Conservation (phyloP, 2,113 vertebrate genomes). For the Calypte anna region DNA sequence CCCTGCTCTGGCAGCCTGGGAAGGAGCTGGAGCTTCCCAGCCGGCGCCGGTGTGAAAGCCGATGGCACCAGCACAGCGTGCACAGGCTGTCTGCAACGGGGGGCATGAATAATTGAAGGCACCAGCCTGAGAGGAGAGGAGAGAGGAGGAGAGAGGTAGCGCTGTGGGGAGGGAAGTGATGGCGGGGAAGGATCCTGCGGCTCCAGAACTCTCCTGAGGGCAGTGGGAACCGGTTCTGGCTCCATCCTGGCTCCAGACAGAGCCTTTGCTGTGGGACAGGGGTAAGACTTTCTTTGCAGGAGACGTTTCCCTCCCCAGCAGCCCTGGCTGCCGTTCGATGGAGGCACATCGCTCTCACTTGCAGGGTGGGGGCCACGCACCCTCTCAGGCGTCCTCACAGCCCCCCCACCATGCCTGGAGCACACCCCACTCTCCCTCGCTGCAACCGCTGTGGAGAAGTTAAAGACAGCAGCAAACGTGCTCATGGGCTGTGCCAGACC, state of each 20-base stretch:
- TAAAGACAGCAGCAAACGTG: accelerated
- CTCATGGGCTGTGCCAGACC: not conserved
- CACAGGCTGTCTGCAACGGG: constrained; percentile 57
- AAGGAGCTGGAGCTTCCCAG: constrained; percentile 19
- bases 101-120: constrained; percentile 78
- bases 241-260: not conserved
- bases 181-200: not conserved
- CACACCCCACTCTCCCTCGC: not conserved
- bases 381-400: accelerated
- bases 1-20: not conserved
- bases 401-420: accelerated
- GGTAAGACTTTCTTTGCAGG: not conserved
- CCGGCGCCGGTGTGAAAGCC: not conserved
- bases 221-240: not conserved
- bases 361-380: not conserved
- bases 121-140: not conserved
- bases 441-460: not conserved
- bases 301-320: not conserved
- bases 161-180: not conserved
- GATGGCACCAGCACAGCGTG: constrained; percentile 27
- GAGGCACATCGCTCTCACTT: accelerated
- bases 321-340: not conserved
- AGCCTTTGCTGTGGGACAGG: not conserved
- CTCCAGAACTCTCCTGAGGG: not conserved
- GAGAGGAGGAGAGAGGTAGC: not conserved